Conservation (phyloP, 2,888 invertebrate genomes). For the Idaea straminata region DNA sequence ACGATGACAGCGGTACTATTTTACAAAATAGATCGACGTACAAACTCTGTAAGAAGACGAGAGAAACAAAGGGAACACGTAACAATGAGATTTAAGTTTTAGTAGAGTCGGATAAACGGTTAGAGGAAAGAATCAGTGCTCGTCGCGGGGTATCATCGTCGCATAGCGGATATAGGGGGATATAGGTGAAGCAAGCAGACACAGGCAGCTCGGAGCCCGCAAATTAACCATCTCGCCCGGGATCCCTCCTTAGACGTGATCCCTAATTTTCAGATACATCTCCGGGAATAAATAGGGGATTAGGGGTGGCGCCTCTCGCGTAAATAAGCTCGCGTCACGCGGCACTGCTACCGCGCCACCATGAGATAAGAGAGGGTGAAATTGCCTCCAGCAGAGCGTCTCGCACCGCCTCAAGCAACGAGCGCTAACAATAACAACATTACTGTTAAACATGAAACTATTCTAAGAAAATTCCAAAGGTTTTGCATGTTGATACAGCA, state of each 20-base stretch:
- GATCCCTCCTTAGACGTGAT: conserved; percentile 63
- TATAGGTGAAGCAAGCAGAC: conserved; percentile 25
- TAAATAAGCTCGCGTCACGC: conserved; percentile 76
- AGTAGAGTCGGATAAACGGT: conserved; percentile 12
- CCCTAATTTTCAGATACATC: conserved; percentile 80
- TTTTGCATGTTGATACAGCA: conserved; percentile 29
- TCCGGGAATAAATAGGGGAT: conserved; percentile 78
- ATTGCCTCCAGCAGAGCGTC: conserved; percentile 57
- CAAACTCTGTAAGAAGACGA: conserved; percentile 21
- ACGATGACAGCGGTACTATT: conserved; percentile 14
- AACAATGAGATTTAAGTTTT: conserved; percentile 16
- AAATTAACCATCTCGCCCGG: conserved; percentile 62
- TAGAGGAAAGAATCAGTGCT: conserved; percentile 32
- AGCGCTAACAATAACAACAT: conserved; percentile 26
- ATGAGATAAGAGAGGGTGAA: conserved; percentile 67
- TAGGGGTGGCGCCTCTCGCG: conserved; percentile 71
- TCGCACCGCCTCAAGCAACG: conserved; percentile 27
- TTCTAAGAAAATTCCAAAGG: conserved; percentile 22
- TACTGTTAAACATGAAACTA: conserved; percentile 24
- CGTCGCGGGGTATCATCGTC: conserved; percentile 48
- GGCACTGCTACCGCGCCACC: conserved; percentile 50
- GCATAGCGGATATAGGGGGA: conserved; percentile 30
- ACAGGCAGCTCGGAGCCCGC: conserved; percentile 46
- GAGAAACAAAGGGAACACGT: conserved; percentile 19
- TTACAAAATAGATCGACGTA: conserved; percentile 20